Conservation (phyloP, 1,140 invertebrate species). For the Ylistrum balloti region DNA sequence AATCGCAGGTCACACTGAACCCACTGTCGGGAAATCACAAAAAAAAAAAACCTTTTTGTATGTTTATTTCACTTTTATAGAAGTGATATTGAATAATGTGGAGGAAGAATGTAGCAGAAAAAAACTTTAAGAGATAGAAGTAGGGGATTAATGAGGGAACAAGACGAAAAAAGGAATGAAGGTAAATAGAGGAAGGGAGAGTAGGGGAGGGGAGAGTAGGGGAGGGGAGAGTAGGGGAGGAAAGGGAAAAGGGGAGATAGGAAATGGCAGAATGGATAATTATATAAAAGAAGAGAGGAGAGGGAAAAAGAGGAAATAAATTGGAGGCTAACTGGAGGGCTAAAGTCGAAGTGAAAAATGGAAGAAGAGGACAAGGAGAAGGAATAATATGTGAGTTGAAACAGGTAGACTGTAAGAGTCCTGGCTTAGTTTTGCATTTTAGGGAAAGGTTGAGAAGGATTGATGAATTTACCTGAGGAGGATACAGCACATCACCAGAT, state of each 20-base stretch:
- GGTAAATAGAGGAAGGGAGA: no score
- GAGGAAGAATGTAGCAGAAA: no score
- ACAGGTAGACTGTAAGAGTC: no score
- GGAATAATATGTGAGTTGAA: no score
- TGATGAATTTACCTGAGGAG: slow-evolving; percentile 72
- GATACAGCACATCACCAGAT: slow-evolving; percentile 76
- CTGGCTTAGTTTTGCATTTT: background rate
- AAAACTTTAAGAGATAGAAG: no score
- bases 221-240: background rate
- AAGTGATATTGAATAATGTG: background rate
- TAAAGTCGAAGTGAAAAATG: background rate
- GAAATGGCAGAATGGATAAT: background rate
- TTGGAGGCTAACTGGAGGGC: background rate
- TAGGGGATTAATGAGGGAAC: no score
- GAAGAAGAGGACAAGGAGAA: background rate
- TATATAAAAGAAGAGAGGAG: background rate
- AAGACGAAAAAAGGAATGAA: no score
- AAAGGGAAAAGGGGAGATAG: background rate
- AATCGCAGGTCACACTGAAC: slow-evolving; percentile 97
- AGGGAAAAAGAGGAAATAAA: background rate
- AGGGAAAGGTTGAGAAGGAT: no score
- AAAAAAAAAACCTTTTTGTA: background rate
- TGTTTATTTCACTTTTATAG: background rate
- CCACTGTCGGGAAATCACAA: slow-evolving; percentile 87
- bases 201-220: no score